Conservation (phyloP, 2,113 vertebrate genomes). For the Corydoras sp. region DNA sequence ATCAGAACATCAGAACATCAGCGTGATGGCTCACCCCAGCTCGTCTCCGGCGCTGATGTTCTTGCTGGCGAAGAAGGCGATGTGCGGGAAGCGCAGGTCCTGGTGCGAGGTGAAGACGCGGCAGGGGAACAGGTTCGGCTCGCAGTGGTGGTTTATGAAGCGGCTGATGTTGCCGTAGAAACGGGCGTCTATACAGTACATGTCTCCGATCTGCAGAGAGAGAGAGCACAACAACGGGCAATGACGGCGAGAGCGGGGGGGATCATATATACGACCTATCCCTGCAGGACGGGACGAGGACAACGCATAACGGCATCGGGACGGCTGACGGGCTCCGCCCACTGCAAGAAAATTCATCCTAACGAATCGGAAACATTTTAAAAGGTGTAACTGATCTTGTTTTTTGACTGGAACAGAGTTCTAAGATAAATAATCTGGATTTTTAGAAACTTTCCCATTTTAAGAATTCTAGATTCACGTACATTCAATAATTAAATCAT, state of each 20-base stretch:
- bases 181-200: constrained; percentile 93
- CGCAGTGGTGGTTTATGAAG: constrained; percentile 97
- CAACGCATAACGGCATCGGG: no score
- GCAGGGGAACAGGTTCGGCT: constrained; percentile 92
- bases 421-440: no score
- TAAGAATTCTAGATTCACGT: no score
- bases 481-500: no score
- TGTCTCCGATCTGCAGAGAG: constrained; percentile 74
- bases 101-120: constrained; percentile 94
- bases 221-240: neutral
- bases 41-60: constrained; percentile 86
- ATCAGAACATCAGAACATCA: neutral
- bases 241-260: neutral
- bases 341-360: no score
- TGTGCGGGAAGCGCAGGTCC: constrained; percentile 93
- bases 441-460: no score
- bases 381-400: no score
- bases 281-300: no score
- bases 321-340: no score
- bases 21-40: constrained; percentile 73
- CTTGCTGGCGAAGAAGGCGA: constrained; percentile 90
- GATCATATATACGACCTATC: neutral
- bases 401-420: no score
- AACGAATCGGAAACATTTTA: no score
- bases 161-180: constrained; percentile 98